Conservation (phyloP, 2,888 invertebrate species). For the Erebia palarica region DNA sequence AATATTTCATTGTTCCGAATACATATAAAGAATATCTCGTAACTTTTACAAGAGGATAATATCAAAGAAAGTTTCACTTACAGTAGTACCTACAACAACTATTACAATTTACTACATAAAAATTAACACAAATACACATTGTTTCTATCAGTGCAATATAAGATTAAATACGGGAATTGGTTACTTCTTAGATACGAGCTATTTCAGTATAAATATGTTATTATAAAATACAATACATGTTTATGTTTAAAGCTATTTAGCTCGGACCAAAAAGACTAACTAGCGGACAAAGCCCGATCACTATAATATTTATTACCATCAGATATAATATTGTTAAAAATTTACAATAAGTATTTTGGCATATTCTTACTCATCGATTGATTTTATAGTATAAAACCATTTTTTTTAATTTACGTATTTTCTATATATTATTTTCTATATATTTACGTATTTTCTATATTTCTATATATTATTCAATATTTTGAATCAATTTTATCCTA, state of each 20-base stretch:
- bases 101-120: neutral
- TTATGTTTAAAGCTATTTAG: neutral
- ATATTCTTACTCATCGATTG: no score
- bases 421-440: no score
- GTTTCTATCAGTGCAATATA: no score
- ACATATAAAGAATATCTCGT: neutral
- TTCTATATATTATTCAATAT: no score
- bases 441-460: no score
- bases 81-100: no score
- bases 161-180: neutral
- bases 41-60: neutral
- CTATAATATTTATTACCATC: neutral
- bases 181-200: constrained; percentile 9
- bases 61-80: constrained; percentile 4
- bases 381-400: no score
- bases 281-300: neutral
- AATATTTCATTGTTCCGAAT: neutral
- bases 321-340: no score
- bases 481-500: no score
- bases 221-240: neutral
- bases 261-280: neutral
- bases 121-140: neutral
- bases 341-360: no score
- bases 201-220: neutral
- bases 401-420: no score